Base-by-base conservation (phyloP, 2,888 invertebrate genomes). In the Cosmia trapezina region DNA sequence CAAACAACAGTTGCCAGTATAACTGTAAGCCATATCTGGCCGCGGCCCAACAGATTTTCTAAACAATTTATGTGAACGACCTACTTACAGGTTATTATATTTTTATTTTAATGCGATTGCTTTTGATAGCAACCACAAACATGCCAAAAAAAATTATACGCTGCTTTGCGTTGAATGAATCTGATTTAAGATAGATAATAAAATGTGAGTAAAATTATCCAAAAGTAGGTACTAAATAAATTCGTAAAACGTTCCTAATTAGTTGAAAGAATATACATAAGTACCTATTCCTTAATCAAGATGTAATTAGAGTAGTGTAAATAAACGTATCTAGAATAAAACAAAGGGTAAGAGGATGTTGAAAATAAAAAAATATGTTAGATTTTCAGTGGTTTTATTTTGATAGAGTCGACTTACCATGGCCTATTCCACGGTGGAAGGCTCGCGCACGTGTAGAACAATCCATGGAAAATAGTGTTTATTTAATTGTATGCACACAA, bases 381-480 rank as follows among this genome's bases (percentile, higher is more conserved):
- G 87, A 84, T 88, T 89, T 88, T 87, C 81, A 84, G 87, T 91
- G 82, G 84, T 91, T 95, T 94, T 95, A 94, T 94, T 94, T 89
- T 81, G 86, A 91, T 92, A 91, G 88, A 91, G 87, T 92, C 87
- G 91, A 95, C 95, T 95, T 94, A 95, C 96, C 96, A 95, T 93
- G 95, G 94, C 92, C 93, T 93, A 93, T 94, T 94, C 95, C 94
- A 95, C 91, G 91, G 89, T 90, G 92, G 90, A 88, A 91, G 89
- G 91, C 94, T 94, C 94, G 94, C 89, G 91, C 94, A 91, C 92
- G 90, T 90, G 91, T 93, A 93, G 93, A 94, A 94, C 92, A 94
- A 93, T 94, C 95, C 96, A 96, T 96, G 94, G 94, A 95, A 95
- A 95, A 96, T 88, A 95, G 92, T 91, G 88, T 89, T 92, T 91